Conservation (phyloP, 2,797 vertebrate genomes). For the Labeo calbasu region DNA sequence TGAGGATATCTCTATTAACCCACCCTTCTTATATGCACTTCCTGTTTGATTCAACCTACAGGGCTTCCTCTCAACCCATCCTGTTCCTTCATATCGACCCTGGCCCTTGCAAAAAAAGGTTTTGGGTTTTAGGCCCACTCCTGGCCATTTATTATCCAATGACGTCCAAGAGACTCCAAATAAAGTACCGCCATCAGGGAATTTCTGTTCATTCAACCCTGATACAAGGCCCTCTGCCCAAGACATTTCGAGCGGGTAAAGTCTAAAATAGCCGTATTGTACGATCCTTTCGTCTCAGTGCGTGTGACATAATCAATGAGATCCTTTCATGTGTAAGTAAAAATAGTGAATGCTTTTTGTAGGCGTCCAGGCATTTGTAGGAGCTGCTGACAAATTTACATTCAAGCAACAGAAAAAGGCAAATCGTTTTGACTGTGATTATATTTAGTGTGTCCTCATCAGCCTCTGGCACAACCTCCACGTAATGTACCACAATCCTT, state of each 20-base stretch:
- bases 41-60: slow-evolving; percentile 22
- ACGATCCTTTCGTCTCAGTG: slow-evolving; percentile 7
- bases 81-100: slow-evolving; percentile 30
- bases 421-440: slow-evolving; percentile 44
- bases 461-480: slow-evolving; percentile 40
- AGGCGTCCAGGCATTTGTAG: neutral
- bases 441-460: slow-evolving; percentile 53
- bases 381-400: slow-evolving; percentile 34
- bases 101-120: slow-evolving; percentile 1
- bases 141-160: slow-evolving; percentile 46
- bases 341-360: slow-evolving; percentile 32
- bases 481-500: slow-evolving; percentile 48
- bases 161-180: slow-evolving; percentile 22
- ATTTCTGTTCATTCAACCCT: slow-evolving; percentile 45
- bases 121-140: slow-evolving; percentile 11
- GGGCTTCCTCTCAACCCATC: slow-evolving; percentile 2
- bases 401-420: slow-evolving; percentile 34
- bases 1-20: slow-evolving; percentile 1
- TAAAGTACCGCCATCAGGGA: slow-evolving; percentile 9
- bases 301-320: slow-evolving; percentile 34
- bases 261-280: slow-evolving; percentile 29
- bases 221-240: neutral
- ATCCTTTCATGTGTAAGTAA: slow-evolving; percentile 30
- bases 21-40: neutral
- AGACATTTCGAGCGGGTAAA: slow-evolving; percentile 15